These are phyloP conservation scores for Pharmacophagus antenor DNA, from an alignment of 2,888 invertebrate species.

Conservation along the genomic window DNA sequence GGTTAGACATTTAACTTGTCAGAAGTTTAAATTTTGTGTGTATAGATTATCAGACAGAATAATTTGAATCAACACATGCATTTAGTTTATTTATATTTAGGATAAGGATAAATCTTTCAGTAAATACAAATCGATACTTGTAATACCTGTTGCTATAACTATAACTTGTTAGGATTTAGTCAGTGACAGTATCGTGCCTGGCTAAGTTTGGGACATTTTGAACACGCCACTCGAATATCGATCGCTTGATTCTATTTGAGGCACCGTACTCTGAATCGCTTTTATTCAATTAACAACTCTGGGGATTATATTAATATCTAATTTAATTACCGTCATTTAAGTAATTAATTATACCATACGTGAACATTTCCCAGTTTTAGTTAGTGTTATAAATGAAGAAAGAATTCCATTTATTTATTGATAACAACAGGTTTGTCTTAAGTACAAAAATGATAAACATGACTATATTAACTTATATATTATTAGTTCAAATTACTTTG, in stretches of 20 bases:
- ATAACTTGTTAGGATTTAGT: constrained; percentile 25
- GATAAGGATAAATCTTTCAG: too few species aligned
- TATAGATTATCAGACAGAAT: too few species aligned
- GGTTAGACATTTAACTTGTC: too few species aligned
- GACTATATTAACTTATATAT: constrained; percentile 3
- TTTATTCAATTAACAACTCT: constrained; percentile 9
- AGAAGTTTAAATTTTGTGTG: too few species aligned
- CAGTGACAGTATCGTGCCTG: constrained; percentile 21
- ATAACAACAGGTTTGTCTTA: not conserved
- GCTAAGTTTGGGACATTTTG: constrained; percentile 25
- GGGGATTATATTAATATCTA: not conserved
- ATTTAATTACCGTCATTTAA: too few species aligned
- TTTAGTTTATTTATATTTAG: too few species aligned
- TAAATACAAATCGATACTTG: not conserved
- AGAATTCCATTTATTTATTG: not conserved
- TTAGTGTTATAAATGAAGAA: not conserved
- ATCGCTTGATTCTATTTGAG: constrained; percentile 29
- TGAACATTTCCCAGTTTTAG: not conserved
- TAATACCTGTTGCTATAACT: constrained; percentile 28
- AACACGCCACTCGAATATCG: constrained; percentile 28
- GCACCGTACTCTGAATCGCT: constrained; percentile 19
- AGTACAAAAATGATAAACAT: not conserved
- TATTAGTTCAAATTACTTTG: constrained; percentile 12
- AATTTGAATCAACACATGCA: too few species aligned
- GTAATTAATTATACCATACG: too few species aligned